These are phyloP conservation scores for Leptatherina wallacei DNA, from an alignment of 2,797 vertebrate genomes.

Conservation along the genomic window DNA sequence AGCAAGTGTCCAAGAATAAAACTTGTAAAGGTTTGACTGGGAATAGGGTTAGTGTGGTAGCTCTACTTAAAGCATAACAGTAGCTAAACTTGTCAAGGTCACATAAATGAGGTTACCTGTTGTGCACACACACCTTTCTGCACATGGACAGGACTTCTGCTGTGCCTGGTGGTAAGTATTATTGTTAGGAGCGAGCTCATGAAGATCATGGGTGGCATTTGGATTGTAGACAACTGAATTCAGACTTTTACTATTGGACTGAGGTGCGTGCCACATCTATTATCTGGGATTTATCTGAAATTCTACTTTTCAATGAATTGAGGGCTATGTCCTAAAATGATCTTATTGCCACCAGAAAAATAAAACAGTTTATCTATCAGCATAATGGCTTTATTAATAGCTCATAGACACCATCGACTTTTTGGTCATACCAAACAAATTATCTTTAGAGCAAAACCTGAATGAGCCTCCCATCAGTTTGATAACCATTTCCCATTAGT, in stretches of 20 bases:
- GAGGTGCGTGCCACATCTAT: background rate
- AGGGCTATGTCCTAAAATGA: too few relatives aligned
- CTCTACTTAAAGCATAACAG: constrained; percentile 19
- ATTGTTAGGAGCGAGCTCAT: background rate
- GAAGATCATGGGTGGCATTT: background rate
- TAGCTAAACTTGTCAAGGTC: constrained; percentile 40
- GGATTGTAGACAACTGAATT: background rate
- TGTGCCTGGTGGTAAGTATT: background rate
- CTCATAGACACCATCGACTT: background rate
- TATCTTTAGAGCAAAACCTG: background rate
- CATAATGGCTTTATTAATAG: background rate
- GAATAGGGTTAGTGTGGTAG: constrained; percentile 44
- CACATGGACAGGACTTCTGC: background rate
- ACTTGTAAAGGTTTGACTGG: constrained; percentile 13
- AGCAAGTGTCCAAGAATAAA: constrained; percentile 14
- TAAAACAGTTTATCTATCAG: background rate
- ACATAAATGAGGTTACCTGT: constrained; percentile 5
- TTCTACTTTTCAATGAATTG: background rate
- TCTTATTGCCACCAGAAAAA: background rate
- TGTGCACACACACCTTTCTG: background rate
- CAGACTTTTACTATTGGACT: background rate
- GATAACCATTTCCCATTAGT: background rate
- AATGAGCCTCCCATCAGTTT: background rate
- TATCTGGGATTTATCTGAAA: too few relatives aligned
- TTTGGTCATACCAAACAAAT: background rate